Conservation (phyloP, 2,888 invertebrate species). For the Drosophila stalkeri region DNA sequence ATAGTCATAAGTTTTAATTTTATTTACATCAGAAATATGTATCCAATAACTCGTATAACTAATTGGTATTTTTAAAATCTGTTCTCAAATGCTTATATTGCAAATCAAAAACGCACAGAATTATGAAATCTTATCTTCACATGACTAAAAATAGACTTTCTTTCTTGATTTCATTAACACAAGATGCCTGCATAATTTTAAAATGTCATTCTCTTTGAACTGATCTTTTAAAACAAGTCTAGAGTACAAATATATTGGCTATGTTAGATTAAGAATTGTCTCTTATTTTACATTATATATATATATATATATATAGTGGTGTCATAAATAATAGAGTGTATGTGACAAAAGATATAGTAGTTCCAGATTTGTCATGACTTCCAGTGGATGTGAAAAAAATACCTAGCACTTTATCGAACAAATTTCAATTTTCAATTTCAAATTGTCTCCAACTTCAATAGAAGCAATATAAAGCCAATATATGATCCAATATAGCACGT, state of each 20-base stretch:
- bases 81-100: no score
- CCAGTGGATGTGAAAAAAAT: neutral
- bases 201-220: neutral
- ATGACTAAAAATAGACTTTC: neutral
- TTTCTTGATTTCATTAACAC: neutral
- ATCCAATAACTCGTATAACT: no score
- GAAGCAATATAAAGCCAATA: neutral
- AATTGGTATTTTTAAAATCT: no score
- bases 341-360: neutral
- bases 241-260: neutral
- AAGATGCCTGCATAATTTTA: neutral
- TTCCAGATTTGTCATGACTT: neutral
- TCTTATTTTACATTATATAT: neutral
- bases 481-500: neutral
- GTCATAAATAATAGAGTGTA: no score
- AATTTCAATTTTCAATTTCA: neutral
- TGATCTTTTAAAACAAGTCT: neutral
- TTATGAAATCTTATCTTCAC: neutral
- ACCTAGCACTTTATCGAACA: neutral
- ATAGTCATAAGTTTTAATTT: no score
- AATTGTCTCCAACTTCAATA: neutral
- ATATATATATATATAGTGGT: no score
- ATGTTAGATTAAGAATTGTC: neutral
- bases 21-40: no score
- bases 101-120: neutral